Base-by-base conservation (phyloP, 2,797 vertebrate genomes). In the Centropyge bicolor region DNA sequence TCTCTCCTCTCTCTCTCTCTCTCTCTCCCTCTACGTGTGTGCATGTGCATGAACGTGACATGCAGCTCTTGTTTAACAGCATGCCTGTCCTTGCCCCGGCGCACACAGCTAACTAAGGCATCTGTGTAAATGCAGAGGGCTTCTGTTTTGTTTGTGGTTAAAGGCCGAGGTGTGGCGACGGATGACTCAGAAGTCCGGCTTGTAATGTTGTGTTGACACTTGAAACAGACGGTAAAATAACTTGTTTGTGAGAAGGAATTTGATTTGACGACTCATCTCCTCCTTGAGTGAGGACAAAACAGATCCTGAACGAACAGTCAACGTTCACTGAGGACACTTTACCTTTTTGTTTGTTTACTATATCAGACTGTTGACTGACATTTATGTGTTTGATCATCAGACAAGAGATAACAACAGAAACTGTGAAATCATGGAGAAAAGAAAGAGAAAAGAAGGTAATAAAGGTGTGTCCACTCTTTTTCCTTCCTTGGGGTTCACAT, bases 41-140 rank as follows among this genome's bases (percentile, higher is more conserved):
- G 76, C 38, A 73, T 22, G 38, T 70, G 81, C 55, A 82, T 76
- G 22, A 84, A 71, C 76, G 72, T 83, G 68, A 83, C 70, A 70
- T 49, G 55, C 45, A 56, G 69, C 35, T 66, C 76, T 80, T 70
- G 64, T 84, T 80, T 49, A 66, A 60, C 82, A 63, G 45, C 81
- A 76, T 86, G 81, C 65, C 72, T 61, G 59, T 9, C 81, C 68
- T 76, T 75, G 82, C 49, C 76, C 62, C 38, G 24, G 60, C 70
- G 74, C 54, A 85, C 82, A 75, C 65, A 20, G 20, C 41, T 61
- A 43, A 79, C 59, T 43, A 9, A 55, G 71, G 73, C 67, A 67
- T 76, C 76, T 75, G 40, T 0, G 4, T 57, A 35, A 71, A 55
- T 19, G 51, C 49, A 60, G 31, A 51, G 20, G 20, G 10, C 45